phyloP scores from a whole-genome alignment of 1,140 invertebrate genomes.

The Brachionus plicatilis region DNA sequence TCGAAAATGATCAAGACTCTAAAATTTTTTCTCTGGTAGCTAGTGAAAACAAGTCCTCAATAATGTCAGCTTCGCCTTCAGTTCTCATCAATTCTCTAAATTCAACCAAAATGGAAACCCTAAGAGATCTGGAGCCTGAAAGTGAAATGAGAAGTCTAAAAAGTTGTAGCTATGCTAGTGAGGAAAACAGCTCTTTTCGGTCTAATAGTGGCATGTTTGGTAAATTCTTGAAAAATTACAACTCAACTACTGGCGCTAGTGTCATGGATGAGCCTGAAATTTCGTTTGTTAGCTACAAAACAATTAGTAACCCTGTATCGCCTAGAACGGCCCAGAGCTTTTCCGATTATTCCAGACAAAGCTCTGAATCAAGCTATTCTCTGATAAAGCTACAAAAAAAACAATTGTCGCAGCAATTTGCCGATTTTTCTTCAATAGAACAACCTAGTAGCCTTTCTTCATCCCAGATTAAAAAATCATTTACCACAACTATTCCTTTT shows the following conservation, averaged over 20 bases:
- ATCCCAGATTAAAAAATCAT: neutral
- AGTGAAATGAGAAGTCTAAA: constrained; percentile 2
- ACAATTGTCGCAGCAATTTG: constrained; percentile 30
- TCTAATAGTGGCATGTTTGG: constrained; percentile 11
- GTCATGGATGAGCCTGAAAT: constrained; percentile 36
- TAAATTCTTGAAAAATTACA: constrained; percentile 26
- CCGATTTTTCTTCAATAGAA: constrained; percentile 23
- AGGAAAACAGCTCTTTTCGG: neutral
- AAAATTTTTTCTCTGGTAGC: neutral
- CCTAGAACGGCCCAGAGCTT: neutral
- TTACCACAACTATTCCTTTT: neutral
- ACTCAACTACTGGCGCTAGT: neutral
- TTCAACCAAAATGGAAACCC: neutral
- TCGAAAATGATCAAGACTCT: neutral
- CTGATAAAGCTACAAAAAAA: neutral
- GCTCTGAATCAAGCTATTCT: neutral
- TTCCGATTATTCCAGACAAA: neutral
- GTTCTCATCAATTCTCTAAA: neutral
- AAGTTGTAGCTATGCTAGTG: neutral
- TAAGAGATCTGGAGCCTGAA: neutral
- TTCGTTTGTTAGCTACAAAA: constrained; percentile 33
- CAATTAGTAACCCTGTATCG: neutral
- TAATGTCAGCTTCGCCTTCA: neutral
- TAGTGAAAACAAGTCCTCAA: neutral
- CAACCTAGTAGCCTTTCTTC: neutral